phyloP scores from a whole-genome alignment of 2,888 invertebrate genomes.

The Caenorhabditis sinica region DNA sequence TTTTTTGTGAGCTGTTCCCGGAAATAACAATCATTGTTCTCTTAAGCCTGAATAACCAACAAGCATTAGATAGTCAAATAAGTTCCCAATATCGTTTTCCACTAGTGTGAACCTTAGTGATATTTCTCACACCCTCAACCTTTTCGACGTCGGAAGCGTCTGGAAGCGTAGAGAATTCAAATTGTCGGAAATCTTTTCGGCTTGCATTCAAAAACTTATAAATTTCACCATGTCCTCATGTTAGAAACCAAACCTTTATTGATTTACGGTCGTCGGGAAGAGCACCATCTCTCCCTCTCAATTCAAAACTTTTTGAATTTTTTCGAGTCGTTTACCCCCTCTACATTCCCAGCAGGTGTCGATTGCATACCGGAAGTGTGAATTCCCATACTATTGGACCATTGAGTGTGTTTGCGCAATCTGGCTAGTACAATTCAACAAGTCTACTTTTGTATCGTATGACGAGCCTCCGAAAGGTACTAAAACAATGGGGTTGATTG shows the following conservation, averaged over 20 bases:
- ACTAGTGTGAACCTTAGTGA: background rate
- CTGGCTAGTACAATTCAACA: slow-evolving; percentile 34
- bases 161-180: slow-evolving; percentile 27
- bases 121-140: background rate
- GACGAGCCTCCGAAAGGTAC: slow-evolving; percentile 38
- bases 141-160: background rate
- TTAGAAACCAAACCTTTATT: slow-evolving; percentile 46
- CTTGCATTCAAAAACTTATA: slow-evolving; percentile 27
- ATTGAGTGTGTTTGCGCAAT: slow-evolving; percentile 50
- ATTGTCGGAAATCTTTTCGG: slow-evolving; percentile 26
- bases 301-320: slow-evolving; percentile 40
- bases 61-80: no score
- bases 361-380: slow-evolving; percentile 43
- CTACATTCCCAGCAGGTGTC: slow-evolving; percentile 21
- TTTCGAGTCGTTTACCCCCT: background rate
- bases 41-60: no score
- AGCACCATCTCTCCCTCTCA: slow-evolving; percentile 21
- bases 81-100: no score
- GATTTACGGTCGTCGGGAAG: slow-evolving; percentile 41
- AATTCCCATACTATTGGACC: slow-evolving; percentile 34
- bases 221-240: slow-evolving; percentile 35
- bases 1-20: no score
- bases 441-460: slow-evolving; percentile 14
- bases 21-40: no score
- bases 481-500: slow-evolving; percentile 41